Conservation (phyloP, 2,888 invertebrate genomes). For the Hyppa rectilinea region DNA sequence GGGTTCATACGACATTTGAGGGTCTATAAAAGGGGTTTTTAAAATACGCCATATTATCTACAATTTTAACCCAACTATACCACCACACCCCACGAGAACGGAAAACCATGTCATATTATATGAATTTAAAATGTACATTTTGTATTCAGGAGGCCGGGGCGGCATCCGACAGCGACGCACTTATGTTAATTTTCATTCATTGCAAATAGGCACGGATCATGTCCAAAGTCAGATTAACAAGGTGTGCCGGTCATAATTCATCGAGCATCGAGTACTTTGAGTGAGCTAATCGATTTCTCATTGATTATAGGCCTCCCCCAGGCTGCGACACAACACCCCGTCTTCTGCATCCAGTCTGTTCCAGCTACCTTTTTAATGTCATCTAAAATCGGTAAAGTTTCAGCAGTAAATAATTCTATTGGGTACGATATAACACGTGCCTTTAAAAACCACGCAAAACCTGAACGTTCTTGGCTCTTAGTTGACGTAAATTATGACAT, state of each 20-base stretch:
- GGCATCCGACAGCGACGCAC: constrained; percentile 74
- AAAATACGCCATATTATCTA: neutral
- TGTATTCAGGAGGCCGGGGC: constrained; percentile 72
- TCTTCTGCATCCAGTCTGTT: too few species aligned
- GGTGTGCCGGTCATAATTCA: constrained; percentile 52
- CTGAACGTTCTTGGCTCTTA: neutral
- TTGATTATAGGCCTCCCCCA: neutral
- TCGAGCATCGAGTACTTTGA: constrained; percentile 22
- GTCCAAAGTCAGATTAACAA: constrained; percentile 64
- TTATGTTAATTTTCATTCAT: constrained; percentile 88
- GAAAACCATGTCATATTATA: constrained; percentile 60
- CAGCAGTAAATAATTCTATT: neutral
- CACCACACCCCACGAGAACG: constrained; percentile 54
- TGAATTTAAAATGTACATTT: constrained; percentile 74
- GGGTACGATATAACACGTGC: neutral
- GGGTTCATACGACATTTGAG: too few species aligned
- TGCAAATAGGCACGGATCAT: constrained; percentile 85
- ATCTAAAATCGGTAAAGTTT: too few species aligned
- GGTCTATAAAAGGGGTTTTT: neutral
- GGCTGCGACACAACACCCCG: too few species aligned
- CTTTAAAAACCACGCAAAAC: neutral
- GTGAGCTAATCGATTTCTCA: constrained; percentile 18
- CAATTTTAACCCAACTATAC: neutral
- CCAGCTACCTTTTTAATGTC: too few species aligned
- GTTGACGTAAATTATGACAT: constrained; percentile 10